Base-by-base conservation (phyloP, 2,888 invertebrate genomes). In the Lumbricus terrestris region DNA sequence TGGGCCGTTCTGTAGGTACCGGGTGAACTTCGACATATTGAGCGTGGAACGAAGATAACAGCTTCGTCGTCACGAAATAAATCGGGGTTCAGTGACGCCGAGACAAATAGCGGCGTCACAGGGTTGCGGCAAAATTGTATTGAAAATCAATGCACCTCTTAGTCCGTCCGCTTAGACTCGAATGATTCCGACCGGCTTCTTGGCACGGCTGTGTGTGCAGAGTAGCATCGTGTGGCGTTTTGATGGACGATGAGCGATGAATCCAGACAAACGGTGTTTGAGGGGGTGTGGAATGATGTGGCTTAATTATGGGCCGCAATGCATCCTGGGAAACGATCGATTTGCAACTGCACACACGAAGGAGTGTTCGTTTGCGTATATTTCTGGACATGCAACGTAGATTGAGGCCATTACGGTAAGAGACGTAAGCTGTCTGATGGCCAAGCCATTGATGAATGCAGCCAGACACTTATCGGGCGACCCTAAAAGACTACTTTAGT, bases 141-240 rank as follows among this genome's bases (percentile, higher is more conserved):
- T 69, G 69, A 69, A 69, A 69, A 69, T 69, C 69, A 69, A 69
- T 69, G 69, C 69, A n/a, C 69, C 69, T 69, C 69, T 69, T 69
- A 69, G 69, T 29, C 69, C n/a, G 29, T 29, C 69, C 11, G 69
- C n/a, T 69, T 69, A 69, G 69, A 69, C n/a, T 13, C 29, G 69
- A 69, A 69, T 69, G 69, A 69, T 69, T 69, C 69, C n/a, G 69
- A 11, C 69, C 13, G n/a, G 69, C 69, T 69, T 69, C 69, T 29
- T n/a, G 69, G 69, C n/a, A n/a, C n/a, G n/a, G 69, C 11, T 69
- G 29, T 69, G 69, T 69, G n/a, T n/a, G 69, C 69, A 69, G n/a
- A 69, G 29, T 69, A 69, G n/a, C 69, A 69, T 29, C 69, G 29
- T 11, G n/a, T n/a, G n/a, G 69, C 1, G 69, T 13, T 69, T n/a